Percentiles rank a stretch among this genome's conserved stretches.
phyloP scores from a whole-genome alignment of 2,113 vertebrate species.

The Thalassoma bifasciatum region DNA sequence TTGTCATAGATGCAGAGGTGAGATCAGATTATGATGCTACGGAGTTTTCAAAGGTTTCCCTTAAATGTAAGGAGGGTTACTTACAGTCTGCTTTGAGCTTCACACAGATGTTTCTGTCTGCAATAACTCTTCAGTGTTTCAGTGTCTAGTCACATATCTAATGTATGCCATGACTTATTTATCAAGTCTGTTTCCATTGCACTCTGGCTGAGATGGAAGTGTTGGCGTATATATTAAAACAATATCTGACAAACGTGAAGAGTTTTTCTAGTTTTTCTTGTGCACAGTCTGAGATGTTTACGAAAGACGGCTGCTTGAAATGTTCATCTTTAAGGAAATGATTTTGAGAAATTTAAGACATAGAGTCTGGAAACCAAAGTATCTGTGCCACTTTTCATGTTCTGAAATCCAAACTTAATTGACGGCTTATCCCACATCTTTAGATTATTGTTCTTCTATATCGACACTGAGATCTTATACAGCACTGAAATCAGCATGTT shows the following conservation, averaged over 20 bases:
- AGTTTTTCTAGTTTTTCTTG: not conserved
- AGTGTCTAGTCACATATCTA: not conserved
- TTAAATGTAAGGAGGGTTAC: not conserved
- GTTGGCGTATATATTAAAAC: not conserved
- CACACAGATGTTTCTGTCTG: not conserved
- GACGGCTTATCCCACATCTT: not conserved
- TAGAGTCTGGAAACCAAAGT: not conserved
- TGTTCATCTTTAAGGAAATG: not conserved
- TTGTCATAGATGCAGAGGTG: too few relatives aligned
- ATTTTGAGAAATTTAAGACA: not conserved
- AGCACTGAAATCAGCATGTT: conserved; percentile 44
- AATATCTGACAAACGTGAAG: not conserved
- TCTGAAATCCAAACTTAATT: not conserved
- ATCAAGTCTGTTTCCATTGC: not conserved
- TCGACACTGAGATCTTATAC: conserved; percentile 35
- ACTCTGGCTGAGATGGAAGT: not conserved
- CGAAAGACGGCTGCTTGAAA: not conserved
- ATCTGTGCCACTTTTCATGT: not conserved
- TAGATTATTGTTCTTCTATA: conserved; percentile 33
- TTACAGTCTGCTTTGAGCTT: not conserved
- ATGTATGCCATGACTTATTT: not conserved
- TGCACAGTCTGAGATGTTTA: not conserved
- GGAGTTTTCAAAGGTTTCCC: not conserved
- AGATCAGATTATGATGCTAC: too few relatives aligned
- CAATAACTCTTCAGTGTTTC: not conserved